Evolutionary conservation across 1,140 invertebrate genomes (phyloP).

Genomic region (Drosophila obscura): DNA sequence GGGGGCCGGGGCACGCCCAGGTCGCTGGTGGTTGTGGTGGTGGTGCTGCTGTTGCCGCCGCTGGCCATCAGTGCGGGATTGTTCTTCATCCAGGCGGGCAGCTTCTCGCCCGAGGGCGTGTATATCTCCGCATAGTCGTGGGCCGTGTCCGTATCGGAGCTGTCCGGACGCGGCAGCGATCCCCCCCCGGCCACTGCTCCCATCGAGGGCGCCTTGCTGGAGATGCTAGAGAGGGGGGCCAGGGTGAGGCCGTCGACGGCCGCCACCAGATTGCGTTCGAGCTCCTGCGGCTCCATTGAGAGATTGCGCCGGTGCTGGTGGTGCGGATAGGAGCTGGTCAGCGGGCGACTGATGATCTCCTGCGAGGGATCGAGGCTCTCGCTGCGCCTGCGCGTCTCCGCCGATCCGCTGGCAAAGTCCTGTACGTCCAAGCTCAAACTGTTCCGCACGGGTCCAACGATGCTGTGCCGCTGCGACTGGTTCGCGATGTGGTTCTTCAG

Average conservation of each 20-base stretch:
- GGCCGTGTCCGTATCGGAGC: conserved; percentile 89
- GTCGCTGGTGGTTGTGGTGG: conserved; percentile 83
- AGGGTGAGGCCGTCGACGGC: conserved; percentile 85
- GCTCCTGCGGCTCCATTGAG: conserved; percentile 85
- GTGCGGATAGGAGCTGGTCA: conserved; percentile 83
- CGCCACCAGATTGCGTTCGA: conserved; percentile 85
- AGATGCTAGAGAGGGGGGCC: conserved; percentile 84
- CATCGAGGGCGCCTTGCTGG: conserved; percentile 84
- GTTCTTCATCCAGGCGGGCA: conserved; percentile 85
- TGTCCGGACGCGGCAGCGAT: conserved; percentile 84
- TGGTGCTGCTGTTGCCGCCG: conserved; percentile 85
- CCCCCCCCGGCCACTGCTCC: conserved; percentile 22
- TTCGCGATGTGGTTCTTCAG: conserved; percentile 92
- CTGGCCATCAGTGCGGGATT: conserved; percentile 83
- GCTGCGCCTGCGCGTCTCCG: conserved; percentile 84
- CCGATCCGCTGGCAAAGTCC: conserved; percentile 74
- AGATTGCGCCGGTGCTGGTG: conserved; percentile 84
- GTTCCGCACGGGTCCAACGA: conserved; percentile 84
- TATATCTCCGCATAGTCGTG: conserved; percentile 97
- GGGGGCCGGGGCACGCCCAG: conserved; percentile 88
- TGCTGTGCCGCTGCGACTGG: conserved; percentile 83
- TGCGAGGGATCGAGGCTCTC: conserved; percentile 80
- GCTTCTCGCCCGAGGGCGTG: conserved; percentile 93
- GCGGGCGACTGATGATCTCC: conserved; percentile 71
- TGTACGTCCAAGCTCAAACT: conserved; percentile 84